Evolutionary conservation across 2,797 vertebrate genomes (phyloP), one percentile per base, ranked within the genome.

Genomic region (Harpagifer antarcticus): DNA sequence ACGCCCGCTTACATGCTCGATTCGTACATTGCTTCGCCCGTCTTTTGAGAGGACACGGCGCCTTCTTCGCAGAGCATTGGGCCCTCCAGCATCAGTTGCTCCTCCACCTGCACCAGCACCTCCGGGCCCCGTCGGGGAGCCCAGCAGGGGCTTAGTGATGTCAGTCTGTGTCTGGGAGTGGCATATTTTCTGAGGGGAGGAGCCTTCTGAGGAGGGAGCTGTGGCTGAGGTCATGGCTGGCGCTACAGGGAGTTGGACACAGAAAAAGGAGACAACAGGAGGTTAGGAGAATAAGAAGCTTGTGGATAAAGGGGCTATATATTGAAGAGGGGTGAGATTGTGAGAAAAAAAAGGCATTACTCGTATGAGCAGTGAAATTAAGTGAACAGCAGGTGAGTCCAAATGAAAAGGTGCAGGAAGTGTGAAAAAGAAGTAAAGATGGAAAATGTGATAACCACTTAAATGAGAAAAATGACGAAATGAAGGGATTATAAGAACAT

Each of bases 21-120:
- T 97, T 48, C 96, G 96, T 0, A 99, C 97, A 65, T 99, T 99
- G 85, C 98, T 99, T 33, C 97, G 95, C 3, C 98, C 98, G 14
- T 99, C 97, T 84, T 99, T 99, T 61, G 98, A 99, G 15, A 96
- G 91, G 55, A 96, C 94, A 0, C 95, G 91, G 0, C 95, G 88
- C 60, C 94, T 86, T 67, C 93, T 86, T 17, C 94, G 84, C 45
- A 95, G 76, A 0, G 91, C 91, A 1, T 23, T 79, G 2, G 65
- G 49, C 33, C 82, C 89, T 17, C 6, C 81, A 1, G 49, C 50
- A 12, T 59, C 86, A 2, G 73, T 13, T 40, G 23, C 86, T 9
- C 9, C 76, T 47, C 15, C 86, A 4, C 70, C 81, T 9, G 82
- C 42, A 1, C 64, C 78, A 10, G 53, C 40, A 12, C 76, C 86